A percentile compares a stretch with the other conserved stretches of the same genome.
Evolutionary conservation across 2,888 invertebrate genomes (phyloP).

Genomic region (Argyresthia goedartella): DNA sequence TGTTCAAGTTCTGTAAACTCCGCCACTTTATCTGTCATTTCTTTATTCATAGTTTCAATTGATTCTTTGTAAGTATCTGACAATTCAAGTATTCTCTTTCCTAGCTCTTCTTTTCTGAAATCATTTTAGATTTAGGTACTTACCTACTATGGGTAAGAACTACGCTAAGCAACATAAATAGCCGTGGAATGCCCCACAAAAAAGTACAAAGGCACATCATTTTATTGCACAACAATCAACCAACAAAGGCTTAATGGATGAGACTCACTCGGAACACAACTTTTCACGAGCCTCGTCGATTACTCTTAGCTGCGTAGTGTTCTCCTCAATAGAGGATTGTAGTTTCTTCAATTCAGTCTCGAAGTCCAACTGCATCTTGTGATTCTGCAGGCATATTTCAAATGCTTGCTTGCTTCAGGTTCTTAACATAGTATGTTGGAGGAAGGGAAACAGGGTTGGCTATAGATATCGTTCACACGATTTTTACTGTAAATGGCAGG

Average conservation of each 20-base stretch:
- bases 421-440: too few relatives aligned
- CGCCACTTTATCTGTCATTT: slow-evolving; percentile 28
- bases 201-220: too few relatives aligned
- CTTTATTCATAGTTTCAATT: slow-evolving; percentile 29
- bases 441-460: too few relatives aligned
- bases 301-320: slow-evolving; percentile 42
- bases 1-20: slow-evolving; percentile 41
- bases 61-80: slow-evolving; percentile 41
- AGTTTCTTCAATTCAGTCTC: slow-evolving; percentile 41
- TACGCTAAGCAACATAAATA: too few relatives aligned
- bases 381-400: slow-evolving; percentile 27
- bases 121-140: too few relatives aligned
- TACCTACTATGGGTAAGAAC: too few relatives aligned
- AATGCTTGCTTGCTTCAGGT: background rate
- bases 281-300: slow-evolving; percentile 45
- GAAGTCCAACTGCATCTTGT: slow-evolving; percentile 37
- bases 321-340: slow-evolving; percentile 42
- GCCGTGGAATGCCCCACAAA: too few relatives aligned
- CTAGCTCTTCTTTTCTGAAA: slow-evolving; percentile 48
- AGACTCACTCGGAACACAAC: slow-evolving; percentile 45
- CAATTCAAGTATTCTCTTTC: slow-evolving; percentile 35
- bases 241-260: background rate
- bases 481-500: too few relatives aligned
- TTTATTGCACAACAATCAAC: too few relatives aligned
- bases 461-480: too few relatives aligned